Evolutionary conservation across 1,140 invertebrate species (phyloP), one percentile per base, ranked within the genome.

Genomic region (Ostrea denselamellosa): DNA sequence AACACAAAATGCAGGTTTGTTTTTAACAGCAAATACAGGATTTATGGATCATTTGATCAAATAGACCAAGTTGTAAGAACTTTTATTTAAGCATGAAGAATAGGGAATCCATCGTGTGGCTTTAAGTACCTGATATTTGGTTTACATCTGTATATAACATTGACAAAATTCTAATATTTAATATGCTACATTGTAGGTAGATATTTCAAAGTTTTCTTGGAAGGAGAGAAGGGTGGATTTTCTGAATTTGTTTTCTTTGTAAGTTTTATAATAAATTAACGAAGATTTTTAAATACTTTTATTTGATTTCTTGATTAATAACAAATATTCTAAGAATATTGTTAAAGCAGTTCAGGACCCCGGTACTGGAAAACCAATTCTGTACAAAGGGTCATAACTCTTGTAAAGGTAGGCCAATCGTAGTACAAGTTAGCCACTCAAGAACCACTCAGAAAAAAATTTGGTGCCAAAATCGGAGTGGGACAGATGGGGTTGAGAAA

Each of bases 1-100:
- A 71, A 19, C 87, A 90, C 22, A 34, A 51, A 17, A 62, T 89
- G 14, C 62, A 91, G 90, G 92, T 92, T 34, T 77, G 68, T 77
- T 25, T 62, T n/a, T 62, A 0, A 17, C 56, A 0, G 17, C 1
- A 19, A 19, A 0, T 62, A 19, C 56, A 62, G 56, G 10, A 58
- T 17, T 3, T 14, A 14, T 3, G 2, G 19, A 58, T 58, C 56
- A 58, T 12, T 58, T 58, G 19, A 58, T 58, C 34, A 14, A 58
- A 19, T 58, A 56, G 0, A 8, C 9, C 8, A 56, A 1, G 8
- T 56, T 56, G 54, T 17, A 56, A 56, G 9, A 56, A 56, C 54
- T 12, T 1, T 56, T 17, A 56, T 10, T 56, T 56, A 56, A 56
- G 34, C 34, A 44, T 44, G 34, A 5, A 44, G 34, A 44, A 2